A percentile compares a stretch with the other conserved stretches of the same genome.
phyloP scores from a whole-genome alignment of 2,113 vertebrate genomes.

The Scalopus aquaticus region DNA sequence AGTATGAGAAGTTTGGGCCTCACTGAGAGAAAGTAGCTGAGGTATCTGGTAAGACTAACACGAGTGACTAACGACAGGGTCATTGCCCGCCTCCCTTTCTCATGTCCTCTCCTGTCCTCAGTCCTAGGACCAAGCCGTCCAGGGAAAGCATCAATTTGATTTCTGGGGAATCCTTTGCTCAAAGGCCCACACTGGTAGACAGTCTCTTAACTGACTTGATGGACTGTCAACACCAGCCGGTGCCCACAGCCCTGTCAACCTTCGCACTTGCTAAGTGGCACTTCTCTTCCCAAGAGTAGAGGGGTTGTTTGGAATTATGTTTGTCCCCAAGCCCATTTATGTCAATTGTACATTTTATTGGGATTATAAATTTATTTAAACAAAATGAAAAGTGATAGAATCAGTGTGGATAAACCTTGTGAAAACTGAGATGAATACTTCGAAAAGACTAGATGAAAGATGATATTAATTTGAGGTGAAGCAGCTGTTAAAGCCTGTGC shows the following conservation, averaged over 20 bases:
- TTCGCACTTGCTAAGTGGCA: neutral
- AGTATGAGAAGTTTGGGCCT: neutral
- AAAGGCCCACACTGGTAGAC: neutral
- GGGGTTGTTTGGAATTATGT: neutral
- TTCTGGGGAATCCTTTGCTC: neutral
- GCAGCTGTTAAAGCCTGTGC: neutral
- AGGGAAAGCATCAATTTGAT: neutral
- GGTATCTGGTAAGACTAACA: neutral
- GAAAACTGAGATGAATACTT: neutral
- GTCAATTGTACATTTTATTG: neutral
- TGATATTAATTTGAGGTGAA: neutral
- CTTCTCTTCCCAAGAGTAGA: neutral
- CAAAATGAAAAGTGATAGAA: neutral
- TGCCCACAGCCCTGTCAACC: neutral
- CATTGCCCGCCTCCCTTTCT: neutral
- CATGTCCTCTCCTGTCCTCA: rapidly evolving
- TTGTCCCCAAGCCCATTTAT: neutral
- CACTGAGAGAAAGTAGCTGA: neutral
- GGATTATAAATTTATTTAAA: neutral
- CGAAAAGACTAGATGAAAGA: neutral
- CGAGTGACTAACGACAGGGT: neutral
- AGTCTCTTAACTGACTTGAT: neutral
- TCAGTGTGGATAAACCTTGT: neutral
- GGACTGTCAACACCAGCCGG: neutral
- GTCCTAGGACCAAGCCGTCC: neutral